Evolutionary conservation across 1,140 invertebrate species (phyloP).

Genomic region (Drosophila pallidifrons): DNA sequence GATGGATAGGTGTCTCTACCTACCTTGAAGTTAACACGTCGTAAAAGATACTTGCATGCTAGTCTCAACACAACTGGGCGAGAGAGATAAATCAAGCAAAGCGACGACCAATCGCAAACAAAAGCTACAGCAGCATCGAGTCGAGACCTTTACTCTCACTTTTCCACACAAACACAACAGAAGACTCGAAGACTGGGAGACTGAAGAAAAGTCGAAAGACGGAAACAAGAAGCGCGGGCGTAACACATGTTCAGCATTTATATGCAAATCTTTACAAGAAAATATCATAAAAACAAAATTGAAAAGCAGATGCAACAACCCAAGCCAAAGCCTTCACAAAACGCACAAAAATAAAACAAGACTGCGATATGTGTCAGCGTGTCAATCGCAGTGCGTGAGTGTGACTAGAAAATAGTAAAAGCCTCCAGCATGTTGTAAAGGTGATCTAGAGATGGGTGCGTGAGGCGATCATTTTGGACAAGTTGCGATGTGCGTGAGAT

Average conservation of each 20-base stretch:
- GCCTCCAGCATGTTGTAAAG: conserved; percentile 18
- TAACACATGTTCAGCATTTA: conserved; percentile 72
- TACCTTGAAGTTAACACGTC: conserved; percentile 67
- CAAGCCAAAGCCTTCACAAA: background rate
- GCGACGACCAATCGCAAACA: conserved; percentile 1
- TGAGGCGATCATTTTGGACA: background rate
- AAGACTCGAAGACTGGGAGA: no score
- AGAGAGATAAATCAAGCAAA: conserved; percentile 64
- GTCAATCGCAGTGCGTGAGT: conserved; percentile 71
- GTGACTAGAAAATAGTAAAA: conserved; percentile 49
- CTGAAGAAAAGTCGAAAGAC: conserved; percentile 39
- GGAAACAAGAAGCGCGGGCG: conserved; percentile 75
- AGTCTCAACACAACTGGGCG: conserved; percentile 35
- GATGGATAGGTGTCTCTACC: conserved; percentile 50
- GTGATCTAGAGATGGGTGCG: conserved; percentile 25
- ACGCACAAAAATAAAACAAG: conserved; percentile 36
- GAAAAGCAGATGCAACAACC: conserved; percentile 51
- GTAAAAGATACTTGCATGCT: conserved; percentile 48
- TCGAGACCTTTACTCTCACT: conserved; percentile 74
- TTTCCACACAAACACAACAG: conserved; percentile 31
- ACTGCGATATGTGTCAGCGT: conserved; percentile 71
- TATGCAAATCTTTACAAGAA: conserved; percentile 69
- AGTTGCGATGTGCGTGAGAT: background rate
- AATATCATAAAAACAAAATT: conserved; percentile 62
- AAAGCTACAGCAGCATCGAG: conserved; percentile 1